A percentile compares a stretch with the other conserved stretches of the same genome.
Evolutionary conservation across 1,140 invertebrate species (phyloP).

Genomic region (Atta colombica): DNA sequence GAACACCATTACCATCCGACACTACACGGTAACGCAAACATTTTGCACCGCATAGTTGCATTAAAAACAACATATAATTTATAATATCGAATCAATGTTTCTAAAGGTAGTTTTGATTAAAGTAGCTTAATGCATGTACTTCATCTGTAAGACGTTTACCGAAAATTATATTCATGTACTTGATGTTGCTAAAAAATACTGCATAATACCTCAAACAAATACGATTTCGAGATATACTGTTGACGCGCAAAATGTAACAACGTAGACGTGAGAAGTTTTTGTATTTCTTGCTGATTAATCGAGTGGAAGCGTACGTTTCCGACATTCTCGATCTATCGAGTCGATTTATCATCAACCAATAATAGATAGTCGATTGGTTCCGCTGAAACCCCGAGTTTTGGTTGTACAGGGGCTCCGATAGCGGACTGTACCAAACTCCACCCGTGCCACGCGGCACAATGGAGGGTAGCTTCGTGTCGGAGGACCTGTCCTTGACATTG

Average conservation of each 20-base stretch:
- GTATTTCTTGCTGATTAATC: conserved; percentile 32
- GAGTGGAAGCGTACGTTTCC: conserved; percentile 25
- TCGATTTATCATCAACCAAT: conserved; percentile 55
- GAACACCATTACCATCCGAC: conserved; percentile 84
- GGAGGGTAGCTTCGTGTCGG: conserved; percentile 87
- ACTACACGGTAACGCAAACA: conserved; percentile 83
- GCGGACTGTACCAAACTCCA: conserved; percentile 87
- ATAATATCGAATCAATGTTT: conserved; percentile 2
- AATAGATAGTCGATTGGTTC: conserved; percentile 59
- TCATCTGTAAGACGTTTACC: conserved; percentile 4
- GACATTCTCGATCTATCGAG: conserved; percentile 22
- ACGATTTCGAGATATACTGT: conserved; percentile 5
- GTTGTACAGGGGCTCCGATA: conserved; percentile 87
- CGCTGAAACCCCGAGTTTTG: conserved; percentile 69
- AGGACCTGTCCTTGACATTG: conserved; percentile 87
- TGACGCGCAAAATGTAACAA: background rate
- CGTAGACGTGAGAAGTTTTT: conserved; percentile 22
- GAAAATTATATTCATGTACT: conserved; percentile 4
- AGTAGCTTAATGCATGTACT: conserved; percentile 32
- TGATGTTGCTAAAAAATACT: background rate
- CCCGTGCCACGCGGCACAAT: conserved; percentile 87
- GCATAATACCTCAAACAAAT: background rate
- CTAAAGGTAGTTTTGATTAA: background rate
- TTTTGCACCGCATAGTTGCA: conserved; percentile 56
- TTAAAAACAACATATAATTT: conserved; percentile 23